phyloP scores from a whole-genome alignment of 2,888 invertebrate species.

The Punctoribates punctum region DNA sequence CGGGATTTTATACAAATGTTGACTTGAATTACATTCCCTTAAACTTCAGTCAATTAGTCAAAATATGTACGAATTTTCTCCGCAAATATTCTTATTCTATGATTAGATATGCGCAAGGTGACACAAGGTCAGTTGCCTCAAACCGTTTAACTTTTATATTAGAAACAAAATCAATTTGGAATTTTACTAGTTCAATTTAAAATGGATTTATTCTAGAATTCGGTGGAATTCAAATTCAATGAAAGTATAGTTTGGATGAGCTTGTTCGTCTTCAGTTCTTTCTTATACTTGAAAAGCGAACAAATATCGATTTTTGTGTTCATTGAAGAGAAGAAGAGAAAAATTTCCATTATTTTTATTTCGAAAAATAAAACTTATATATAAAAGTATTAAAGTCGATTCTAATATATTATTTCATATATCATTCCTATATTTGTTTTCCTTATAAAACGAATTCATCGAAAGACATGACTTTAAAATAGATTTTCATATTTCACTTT shows the following conservation, averaged over 20 bases:
- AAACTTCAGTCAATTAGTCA: neutral
- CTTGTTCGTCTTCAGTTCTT: neutral
- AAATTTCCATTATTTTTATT: constrained; percentile 32
- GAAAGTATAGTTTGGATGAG: too few species aligned
- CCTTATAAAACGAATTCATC: too few species aligned
- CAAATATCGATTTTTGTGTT: constrained; percentile 3
- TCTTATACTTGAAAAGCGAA: neutral
- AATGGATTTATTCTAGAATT: too few species aligned
- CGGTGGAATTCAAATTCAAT: too few species aligned
- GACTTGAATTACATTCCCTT: too few species aligned
- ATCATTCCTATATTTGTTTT: constrained; percentile 5
- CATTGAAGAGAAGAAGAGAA: neutral
- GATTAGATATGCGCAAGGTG: too few species aligned
- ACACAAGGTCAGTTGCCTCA: too few species aligned
- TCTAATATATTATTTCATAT: constrained; percentile 24
- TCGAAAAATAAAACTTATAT: constrained; percentile 3
- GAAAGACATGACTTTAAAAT: constrained; percentile 58
- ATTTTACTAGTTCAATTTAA: too few species aligned
- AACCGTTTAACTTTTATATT: too few species aligned
- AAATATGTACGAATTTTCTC: too few species aligned
- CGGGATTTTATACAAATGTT: neutral
- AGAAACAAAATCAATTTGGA: too few species aligned
- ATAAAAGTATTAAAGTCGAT: constrained; percentile 23
- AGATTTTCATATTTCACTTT: constrained; percentile 48
- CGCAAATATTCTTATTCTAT: too few species aligned